A percentile compares a stretch with the other conserved stretches of the same genome.
phyloP scores from a whole-genome alignment of 2,888 invertebrate genomes.

The Netelia melanura region DNA sequence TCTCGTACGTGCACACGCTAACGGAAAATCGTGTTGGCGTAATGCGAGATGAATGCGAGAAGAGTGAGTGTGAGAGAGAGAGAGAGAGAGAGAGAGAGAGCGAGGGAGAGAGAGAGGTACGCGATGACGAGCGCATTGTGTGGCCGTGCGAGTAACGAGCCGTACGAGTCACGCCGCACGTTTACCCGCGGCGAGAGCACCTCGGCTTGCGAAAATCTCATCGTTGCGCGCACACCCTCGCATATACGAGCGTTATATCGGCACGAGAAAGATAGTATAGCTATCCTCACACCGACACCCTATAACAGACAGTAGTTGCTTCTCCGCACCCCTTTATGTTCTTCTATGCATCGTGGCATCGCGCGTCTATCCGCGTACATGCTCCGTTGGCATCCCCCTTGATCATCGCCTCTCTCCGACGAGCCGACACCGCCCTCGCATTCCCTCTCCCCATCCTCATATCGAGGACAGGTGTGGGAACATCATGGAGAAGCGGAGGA shows the following conservation, averaged over 20 bases:
- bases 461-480: not conserved
- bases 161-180: constrained; percentile 81
- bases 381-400: not conserved
- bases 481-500: not conserved
- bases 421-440: not conserved
- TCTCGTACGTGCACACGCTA: not conserved
- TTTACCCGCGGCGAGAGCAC: constrained; percentile 63
- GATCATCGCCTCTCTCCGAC: constrained; percentile 7
- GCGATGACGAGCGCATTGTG: constrained; percentile 81
- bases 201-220: constrained; percentile 29
- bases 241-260: not conserved
- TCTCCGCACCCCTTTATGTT: constrained; percentile 17
- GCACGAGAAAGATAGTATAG: not conserved
- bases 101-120: constrained; percentile 33
- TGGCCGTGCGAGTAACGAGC: constrained; percentile 78
- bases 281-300: constrained; percentile 1
- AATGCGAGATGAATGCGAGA: constrained; percentile 74
- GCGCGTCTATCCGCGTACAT: not conserved
- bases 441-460: not conserved
- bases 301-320: not conserved
- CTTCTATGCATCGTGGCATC: constrained; percentile 3
- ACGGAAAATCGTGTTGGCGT: constrained; percentile 64
- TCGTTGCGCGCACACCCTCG: not conserved
- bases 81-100: constrained; percentile 21
- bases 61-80: not conserved